Conservation (phyloP, 64 coral and sea anemone species). For the Orbicella faveolata region DNA sequence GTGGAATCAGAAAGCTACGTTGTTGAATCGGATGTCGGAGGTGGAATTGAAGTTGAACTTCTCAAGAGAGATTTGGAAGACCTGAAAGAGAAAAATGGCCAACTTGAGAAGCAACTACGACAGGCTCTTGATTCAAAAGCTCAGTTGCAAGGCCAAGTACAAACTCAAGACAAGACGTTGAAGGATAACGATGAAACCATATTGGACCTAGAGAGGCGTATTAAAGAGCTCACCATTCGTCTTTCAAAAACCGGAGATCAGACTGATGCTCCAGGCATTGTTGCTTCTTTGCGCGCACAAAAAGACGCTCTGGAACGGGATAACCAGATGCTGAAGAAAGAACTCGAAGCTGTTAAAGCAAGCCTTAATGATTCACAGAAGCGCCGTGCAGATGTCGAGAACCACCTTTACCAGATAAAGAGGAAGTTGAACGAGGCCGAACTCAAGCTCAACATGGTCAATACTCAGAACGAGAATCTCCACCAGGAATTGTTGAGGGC, state of each 20-base stretch:
- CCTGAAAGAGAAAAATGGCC: conserved; percentile 63
- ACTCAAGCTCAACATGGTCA: conserved; percentile 71
- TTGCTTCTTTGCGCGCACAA: conserved; percentile 75
- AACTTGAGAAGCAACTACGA: conserved; percentile 67
- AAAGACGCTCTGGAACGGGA: conserved; percentile 81
- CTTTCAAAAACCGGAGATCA: conserved; percentile 70
- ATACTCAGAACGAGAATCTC: conserved; percentile 75
- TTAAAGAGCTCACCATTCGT: conserved; percentile 74
- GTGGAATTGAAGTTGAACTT: conserved; percentile 62
- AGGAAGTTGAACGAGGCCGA: conserved; percentile 69
- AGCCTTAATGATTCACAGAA: conserved; percentile 55
- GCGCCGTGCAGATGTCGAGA: conserved; percentile 58
- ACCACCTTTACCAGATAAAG: conserved; percentile 65
- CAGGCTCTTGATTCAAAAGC: conserved; percentile 48
- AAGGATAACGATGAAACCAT: conserved; percentile 79
- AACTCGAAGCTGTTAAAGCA: conserved; percentile 49
- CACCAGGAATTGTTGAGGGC: conserved; percentile 73
- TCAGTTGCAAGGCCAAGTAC: conserved; percentile 50
- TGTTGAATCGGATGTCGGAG: conserved; percentile 53
- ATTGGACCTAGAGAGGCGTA: conserved; percentile 51
- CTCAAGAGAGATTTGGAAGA: conserved; percentile 77
- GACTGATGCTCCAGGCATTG: conserved; percentile 83
- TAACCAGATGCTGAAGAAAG: conserved; percentile 78
- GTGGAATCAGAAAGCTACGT: background rate
- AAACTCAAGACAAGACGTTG: conserved; percentile 50